Evolutionary conservation across 2,888 invertebrate species (phyloP).

Genomic region (Hirtodrosophila histrioides): DNA sequence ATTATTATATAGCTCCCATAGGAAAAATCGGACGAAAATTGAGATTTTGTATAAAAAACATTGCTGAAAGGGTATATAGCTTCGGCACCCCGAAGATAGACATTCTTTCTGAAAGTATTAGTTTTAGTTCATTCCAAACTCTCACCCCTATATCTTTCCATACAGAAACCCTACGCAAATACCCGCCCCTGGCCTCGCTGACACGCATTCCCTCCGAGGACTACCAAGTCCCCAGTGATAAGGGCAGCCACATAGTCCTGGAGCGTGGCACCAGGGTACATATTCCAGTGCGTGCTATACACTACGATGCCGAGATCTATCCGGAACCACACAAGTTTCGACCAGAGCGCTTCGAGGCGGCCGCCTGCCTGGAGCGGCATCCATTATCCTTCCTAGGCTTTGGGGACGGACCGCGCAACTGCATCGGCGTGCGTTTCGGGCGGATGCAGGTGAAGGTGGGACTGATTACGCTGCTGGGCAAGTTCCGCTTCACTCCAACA

Average conservation of each 20-base stretch:
- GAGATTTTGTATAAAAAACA: no score
- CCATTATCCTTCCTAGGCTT: conserved; percentile 83
- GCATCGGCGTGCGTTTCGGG: conserved; percentile 80
- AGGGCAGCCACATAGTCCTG: conserved; percentile 57
- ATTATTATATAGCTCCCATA: no score
- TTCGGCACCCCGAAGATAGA: no score
- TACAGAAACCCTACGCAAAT: conserved; percentile 84
- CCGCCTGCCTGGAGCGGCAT: conserved; percentile 69
- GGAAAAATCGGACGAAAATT: no score
- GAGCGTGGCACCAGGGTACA: conserved; percentile 79
- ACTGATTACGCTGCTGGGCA: conserved; percentile 63
- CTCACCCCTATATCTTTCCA: conserved; percentile 3
- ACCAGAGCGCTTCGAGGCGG: conserved; percentile 84
- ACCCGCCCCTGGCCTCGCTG: conserved; percentile 83
- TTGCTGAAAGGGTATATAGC: no score
- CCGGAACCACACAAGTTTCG: conserved; percentile 84
- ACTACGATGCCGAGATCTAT: conserved; percentile 84
- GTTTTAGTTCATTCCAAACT: no score
- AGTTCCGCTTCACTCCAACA: conserved; percentile 28
- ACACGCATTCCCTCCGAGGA: conserved; percentile 79
- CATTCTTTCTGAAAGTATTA: no score
- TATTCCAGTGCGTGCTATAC: conserved; percentile 83
- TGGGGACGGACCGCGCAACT: conserved; percentile 81
- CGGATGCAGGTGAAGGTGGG: conserved; percentile 79
- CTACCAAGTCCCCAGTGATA: conserved; percentile 71